Evolutionary conservation across 2,797 vertebrate species (phyloP), one percentile per base, ranked within the genome.

Genomic region (Platalea minor): DNA sequence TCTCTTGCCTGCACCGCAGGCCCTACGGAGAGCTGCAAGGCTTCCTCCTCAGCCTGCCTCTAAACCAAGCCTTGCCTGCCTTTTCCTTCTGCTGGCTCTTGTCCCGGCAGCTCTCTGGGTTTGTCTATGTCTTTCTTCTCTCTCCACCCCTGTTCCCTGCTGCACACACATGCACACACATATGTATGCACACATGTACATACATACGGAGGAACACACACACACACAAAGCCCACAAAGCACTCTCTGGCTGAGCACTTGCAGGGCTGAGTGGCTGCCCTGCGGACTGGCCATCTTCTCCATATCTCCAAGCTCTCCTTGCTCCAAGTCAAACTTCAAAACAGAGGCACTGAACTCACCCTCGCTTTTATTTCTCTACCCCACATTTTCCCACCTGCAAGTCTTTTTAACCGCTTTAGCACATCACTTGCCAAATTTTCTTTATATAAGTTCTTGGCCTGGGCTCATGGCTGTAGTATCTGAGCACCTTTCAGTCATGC

Each of bases 401-500:
- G n/a, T 48, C 83, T 92, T 78, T 87, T 74, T 35, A 91, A 53
- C 57, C 74, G 59, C 68, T 88, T 60, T 64, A 65, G 25, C 41
- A n/a, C 0, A 0, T 53, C 37, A 19, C 56, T 83, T 73, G 84
- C 54, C 43, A 61, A 39, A n/a, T 61, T 84, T 69, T 60, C 78
- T 54, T 61, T 18, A 21, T 39, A n/a, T 31, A 28, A 41, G 57
- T 69, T 85, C 76, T 87, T 92, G n/a, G 67, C 37, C 51, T 17
- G 59, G 65, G 28, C 50, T 81, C 24, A 4, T 43, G 59, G 10
- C 79, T 73, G 57, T 53, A 78, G 93, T 94, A 97, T 91, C 96
- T 95, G 87, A 77, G 94, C 89, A 64, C 91, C 56, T 93, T 83
- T 63, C 93, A 96, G 94, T 94, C 94, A 94, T 94, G 95, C 95